Base-by-base conservation (phyloP, 2,888 invertebrate species). In the Scaptomyza parva region DNA sequence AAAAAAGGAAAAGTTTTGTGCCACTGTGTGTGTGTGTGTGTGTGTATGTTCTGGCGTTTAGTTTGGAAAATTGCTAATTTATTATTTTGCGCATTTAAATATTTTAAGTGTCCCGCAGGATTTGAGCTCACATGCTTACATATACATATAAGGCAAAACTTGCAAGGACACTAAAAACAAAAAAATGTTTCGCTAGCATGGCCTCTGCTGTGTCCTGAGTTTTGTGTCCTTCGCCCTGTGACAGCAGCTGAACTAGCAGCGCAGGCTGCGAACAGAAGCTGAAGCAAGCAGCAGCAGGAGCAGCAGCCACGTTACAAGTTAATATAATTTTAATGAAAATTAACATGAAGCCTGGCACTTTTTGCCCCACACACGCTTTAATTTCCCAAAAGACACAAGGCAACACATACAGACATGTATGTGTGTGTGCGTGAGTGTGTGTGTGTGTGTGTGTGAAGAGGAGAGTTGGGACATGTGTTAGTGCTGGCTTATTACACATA, bases 81-180 rank as follows among this genome's bases (percentile, higher is more conserved):
- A 88, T 88, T 86, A 86, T 86, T 86, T 86, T 85, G 86, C 86
- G 88, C 88, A 88, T 87, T 88, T 86, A 88, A 88, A 86, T 86
- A 86, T 88, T 88, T 88, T 77, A 86, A 88, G 70, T 81, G 88
- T 84, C 85, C 81, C 85, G 59, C 73, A 78, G 88, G 88, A 88
- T 64, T 64, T 65, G 66, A 57, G 65, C 79, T 63, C 70, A 43
- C 69, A 63, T 63, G 57, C 61, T 64, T 41, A 69, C 45, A 30
- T 30, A 54, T 39, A 40, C 48, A 51, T 24, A 43, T 7, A 53
- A 22, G 47, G 54, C 11, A 28, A 79, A 76, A 83, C 80, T 86
- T 83, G 64, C 84, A 86, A 88, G 83, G 88, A 74, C 86, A 86
- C 84, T 86, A 87, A 85, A 86, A 33, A n/a, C 82, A 87, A 85